Percentiles rank a stretch among this genome's conserved stretches.
Conservation (phyloP, 2,888 invertebrate genomes). For the Geophilus truncorum region DNA sequence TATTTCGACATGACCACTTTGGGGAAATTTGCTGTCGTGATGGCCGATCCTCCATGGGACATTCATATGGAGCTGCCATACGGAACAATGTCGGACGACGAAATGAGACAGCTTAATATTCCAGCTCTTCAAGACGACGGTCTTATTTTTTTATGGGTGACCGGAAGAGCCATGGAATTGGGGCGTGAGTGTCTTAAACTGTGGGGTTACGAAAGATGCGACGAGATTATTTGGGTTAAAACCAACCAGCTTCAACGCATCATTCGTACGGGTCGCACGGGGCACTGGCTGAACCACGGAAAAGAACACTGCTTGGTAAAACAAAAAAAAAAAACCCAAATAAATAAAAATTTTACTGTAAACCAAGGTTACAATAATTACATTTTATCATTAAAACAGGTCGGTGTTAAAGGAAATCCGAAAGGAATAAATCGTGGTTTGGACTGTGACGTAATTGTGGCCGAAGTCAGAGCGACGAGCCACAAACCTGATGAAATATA, state of each 20-base stretch:
- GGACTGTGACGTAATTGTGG: constrained; percentile 97
- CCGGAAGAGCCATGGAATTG: constrained; percentile 92
- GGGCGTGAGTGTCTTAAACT: neutral
- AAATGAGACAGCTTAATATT: constrained; percentile 92
- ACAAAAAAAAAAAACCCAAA: too few species aligned
- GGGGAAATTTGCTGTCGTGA: constrained; percentile 96
- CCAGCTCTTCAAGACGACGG: constrained; percentile 94
- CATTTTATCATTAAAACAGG: constrained; percentile 50
- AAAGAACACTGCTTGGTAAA: constrained; percentile 94
- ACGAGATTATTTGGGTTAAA: constrained; percentile 98
- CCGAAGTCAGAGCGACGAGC: constrained; percentile 94
- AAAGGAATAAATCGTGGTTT: constrained; percentile 84
- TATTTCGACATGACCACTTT: constrained; percentile 84
- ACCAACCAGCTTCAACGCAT: constrained; percentile 96
- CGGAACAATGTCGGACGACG: constrained; percentile 97
- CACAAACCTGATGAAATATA: constrained; percentile 99
- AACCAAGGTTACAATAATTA: too few species aligned
- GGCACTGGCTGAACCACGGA: constrained; percentile 98
- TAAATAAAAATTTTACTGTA: too few species aligned
- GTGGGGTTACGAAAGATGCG: constrained; percentile 73
- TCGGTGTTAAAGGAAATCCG: constrained; percentile 94
- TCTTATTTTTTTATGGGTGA: constrained; percentile 95
- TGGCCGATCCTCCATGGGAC: constrained; percentile 99
- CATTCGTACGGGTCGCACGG: constrained; percentile 92
- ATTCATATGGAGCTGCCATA: constrained; percentile 99